Evolutionary conservation across 2,797 vertebrate genomes (phyloP), one percentile per base, ranked within the genome.

Genomic region (Phoeniculus purpureus): DNA sequence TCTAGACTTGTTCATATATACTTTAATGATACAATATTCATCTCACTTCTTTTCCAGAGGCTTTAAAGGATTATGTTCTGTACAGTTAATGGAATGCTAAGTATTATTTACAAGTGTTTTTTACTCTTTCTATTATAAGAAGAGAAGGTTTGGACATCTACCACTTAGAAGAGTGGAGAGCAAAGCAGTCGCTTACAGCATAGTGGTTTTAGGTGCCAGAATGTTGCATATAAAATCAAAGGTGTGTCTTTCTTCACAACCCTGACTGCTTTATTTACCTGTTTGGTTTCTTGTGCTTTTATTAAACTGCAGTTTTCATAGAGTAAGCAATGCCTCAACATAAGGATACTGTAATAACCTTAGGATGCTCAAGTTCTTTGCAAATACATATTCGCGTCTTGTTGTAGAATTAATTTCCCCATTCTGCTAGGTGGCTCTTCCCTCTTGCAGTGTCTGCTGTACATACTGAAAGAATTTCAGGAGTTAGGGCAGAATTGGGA

Each of bases 171-270:
- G 31, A 12, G 21, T 94, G 40, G 55, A 62, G 37, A 64, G 45
- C 90, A 86, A 91, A 95, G 43, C 75, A 66, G 77, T 76, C 64
- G 32, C 16, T 83, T 85, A 23, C 0, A 85, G 27, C 2, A 4
- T n/a, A 73, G 60, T 64, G 65, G 31, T 88, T 92, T 92, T 61
- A 64, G 21, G n/a, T 8, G 2, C 54, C 85, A 76, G 50, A 81
- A n/a, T 66, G 59, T 90, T 90, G 75, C 43, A 15, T 80, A 32
- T 84, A 73, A 73, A 93, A 76, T 83, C 60, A 40, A 64, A 87
- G 50, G 31, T 25, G 15, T 4, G 1, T 85, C 62, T 86, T 94
- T 94, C 71, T 85, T 74, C 19, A 60, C 60, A 65, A 3, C 29
- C 52, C 78, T 37, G 48, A 52, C 62, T 85, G 66, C 58, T 93